phyloP scores from a whole-genome alignment of 2,888 invertebrate species.

The Amaurobius ferox region DNA sequence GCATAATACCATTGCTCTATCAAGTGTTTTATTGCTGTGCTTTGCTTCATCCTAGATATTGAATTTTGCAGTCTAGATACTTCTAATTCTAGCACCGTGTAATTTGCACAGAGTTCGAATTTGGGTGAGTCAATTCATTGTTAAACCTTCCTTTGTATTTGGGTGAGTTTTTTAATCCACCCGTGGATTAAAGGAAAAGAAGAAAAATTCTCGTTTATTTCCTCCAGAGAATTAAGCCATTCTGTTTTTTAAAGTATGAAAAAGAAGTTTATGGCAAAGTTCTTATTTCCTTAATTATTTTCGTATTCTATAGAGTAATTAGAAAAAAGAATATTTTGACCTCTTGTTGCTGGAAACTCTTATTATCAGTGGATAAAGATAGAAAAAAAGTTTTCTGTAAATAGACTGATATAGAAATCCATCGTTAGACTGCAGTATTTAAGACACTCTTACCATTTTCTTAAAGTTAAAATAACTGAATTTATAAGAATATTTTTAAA shows the following conservation, averaged over 20 bases:
- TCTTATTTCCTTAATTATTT: slow-evolving; percentile 16
- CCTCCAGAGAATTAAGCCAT: background rate
- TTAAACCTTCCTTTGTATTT: slow-evolving; percentile 9
- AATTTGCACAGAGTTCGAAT: slow-evolving; percentile 19
- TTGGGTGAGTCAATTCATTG: slow-evolving; percentile 50
- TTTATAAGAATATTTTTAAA: too few species aligned
- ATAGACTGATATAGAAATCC: too few species aligned
- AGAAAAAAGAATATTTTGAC: background rate
- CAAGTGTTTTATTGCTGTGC: slow-evolving; percentile 60
- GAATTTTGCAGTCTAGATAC: slow-evolving; percentile 70
- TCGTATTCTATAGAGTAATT: background rate
- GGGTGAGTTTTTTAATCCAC: background rate
- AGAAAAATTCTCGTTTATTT: too few species aligned
- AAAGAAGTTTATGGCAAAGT: background rate
- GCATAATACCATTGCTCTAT: too few species aligned
- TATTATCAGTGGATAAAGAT: too few species aligned
- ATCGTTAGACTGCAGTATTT: too few species aligned
- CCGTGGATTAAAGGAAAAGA: background rate
- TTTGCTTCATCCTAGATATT: slow-evolving; percentile 54
- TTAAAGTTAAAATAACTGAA: too few species aligned
- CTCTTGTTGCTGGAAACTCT: too few species aligned
- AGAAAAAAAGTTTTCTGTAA: too few species aligned
- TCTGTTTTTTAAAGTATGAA: slow-evolving; percentile 4
- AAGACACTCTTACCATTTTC: too few species aligned
- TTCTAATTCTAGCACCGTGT: slow-evolving; percentile 41